A percentile compares a stretch with the other conserved stretches of the same genome.
These are phyloP conservation scores for Chalcis sispes DNA, from an alignment of 2,888 invertebrate genomes.

Conservation along the genomic window DNA sequence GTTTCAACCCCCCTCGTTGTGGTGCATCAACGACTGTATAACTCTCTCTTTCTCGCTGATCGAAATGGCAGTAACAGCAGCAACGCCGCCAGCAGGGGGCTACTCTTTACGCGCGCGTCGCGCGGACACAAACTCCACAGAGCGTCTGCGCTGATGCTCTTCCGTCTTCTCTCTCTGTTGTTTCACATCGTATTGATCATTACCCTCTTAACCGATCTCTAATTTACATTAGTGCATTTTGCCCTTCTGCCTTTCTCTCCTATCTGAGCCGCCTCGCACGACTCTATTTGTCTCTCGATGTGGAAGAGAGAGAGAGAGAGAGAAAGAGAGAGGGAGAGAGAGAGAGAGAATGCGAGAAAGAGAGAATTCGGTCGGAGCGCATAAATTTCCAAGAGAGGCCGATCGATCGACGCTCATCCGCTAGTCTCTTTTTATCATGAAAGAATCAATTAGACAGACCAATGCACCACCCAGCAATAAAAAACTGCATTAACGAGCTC, in stretches of 20 bases:
- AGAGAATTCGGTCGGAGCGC: too few relatives aligned
- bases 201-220: conserved; percentile 74
- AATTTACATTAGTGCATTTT: conserved; percentile 70
- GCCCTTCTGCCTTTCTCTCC: not conserved
- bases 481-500: not conserved
- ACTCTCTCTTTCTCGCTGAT: too few relatives aligned
- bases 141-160: conserved; percentile 72
- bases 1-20: not conserved
- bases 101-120: too few relatives aligned
- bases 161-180: conserved; percentile 57
- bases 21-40: conserved; percentile 61
- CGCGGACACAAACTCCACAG: conserved; percentile 58
- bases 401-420: not conserved
- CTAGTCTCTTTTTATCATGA: not conserved
- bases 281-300: too few relatives aligned
- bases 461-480: too few relatives aligned
- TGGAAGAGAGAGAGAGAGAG: not conserved
- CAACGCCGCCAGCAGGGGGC: too few relatives aligned
- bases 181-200: conserved; percentile 75
- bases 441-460: too few relatives aligned
- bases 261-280: not conserved
- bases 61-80: conserved; percentile 52
- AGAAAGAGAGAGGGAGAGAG: not conserved
- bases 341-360: too few relatives aligned
- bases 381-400: not conserved